Base-by-base conservation (phyloP, 2,797 vertebrate genomes). In the Hippopotamyrus pictus region DNA sequence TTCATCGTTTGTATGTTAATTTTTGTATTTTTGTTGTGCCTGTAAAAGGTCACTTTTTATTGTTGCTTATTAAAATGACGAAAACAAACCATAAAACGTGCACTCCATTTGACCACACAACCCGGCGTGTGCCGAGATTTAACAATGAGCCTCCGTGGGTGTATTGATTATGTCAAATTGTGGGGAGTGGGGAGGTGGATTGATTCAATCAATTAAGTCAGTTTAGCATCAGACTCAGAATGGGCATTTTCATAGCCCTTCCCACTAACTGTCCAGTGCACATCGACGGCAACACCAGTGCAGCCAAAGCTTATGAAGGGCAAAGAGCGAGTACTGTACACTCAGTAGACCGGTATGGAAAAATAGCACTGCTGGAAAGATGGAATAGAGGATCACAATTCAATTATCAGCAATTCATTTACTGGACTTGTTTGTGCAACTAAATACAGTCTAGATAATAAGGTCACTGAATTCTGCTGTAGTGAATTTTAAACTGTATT, bases 31-130 rank as follows among this genome's bases (percentile, higher is more conserved):
- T 41, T 87, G 29, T 59, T 87, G 51, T 87, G 33, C 86, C 86
- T 57, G 86, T 87, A 87, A 87, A 87, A 37, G 57, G 86, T 57
- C 51, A 57, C 29, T 86, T 86, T 86, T 86, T 86, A 86, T 87
- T 87, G 57, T 57, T 82, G 41, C 76, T 46, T 82, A 82, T 82
- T 82, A 82, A 82, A 82, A 82, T 82, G 37, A 82, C 41, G 17
- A 82, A 82, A 82, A 82, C 37, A 82, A 82, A 82, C 76, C 41
- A 22, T 82, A 46, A 82, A 82, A n/a, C 41, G 76, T 46, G 76
- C 76, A 22, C 41, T 82, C 76, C 41, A 82, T 82, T 82, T 82
- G 41, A 82, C 76, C 76, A 82, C 37, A 82, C 76, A 82, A 82
- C 19, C 76, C 76, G 11, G 76, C 76, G 41, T 46, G 41, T n/a